Base-by-base conservation (phyloP, 2,888 invertebrate species). In the Hetaerina titia region DNA sequence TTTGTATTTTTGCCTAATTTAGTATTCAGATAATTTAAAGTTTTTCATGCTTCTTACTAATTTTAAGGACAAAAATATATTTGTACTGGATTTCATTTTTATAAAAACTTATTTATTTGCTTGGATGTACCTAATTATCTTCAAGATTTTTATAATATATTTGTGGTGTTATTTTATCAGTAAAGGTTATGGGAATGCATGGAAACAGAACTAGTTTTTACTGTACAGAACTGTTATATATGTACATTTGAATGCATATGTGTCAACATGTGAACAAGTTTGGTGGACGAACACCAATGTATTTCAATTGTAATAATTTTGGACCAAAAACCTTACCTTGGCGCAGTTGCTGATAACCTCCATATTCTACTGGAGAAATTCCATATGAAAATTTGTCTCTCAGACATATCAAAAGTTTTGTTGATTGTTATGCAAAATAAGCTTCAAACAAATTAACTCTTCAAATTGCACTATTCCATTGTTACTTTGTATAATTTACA, bases 61-160 rank as follows among this genome's bases (percentile, higher is more conserved):
- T 81, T 69, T 81, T 81, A 81, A 31, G 81, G 81, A 81, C 56
- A 56, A 17, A 60, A 64, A 56, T n/a, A 92, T 92, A 92, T 92
- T 92, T 74, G 92, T 92, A 74, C 74, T 92, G 92, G 92, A 74
- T 64, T 64, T 74, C 22, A 69, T 57, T 56, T 92, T 56, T 69
- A 45, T 74, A 19, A 22, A 31, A 11, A 7, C 81, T 81, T 81
- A 81, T 81, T 81, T 81, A 81, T 81, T 81, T n/a, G 13, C 15
- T 81, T 81, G 9, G 31, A 25, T 81, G 31, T 31, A 81, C 9
- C 31, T 81, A 31, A 31, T 81, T 81, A 6, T 22, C 31, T 81
- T 31, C 31, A 81, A 81, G 81, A 81, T 81, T 31, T 81, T 81
- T n/a, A 11, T 31, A 19, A 31, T 15, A 22, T 81, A 81, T 31